phyloP scores from a whole-genome alignment of 2,797 vertebrate species.

The Setipinna tenuifilis region DNA sequence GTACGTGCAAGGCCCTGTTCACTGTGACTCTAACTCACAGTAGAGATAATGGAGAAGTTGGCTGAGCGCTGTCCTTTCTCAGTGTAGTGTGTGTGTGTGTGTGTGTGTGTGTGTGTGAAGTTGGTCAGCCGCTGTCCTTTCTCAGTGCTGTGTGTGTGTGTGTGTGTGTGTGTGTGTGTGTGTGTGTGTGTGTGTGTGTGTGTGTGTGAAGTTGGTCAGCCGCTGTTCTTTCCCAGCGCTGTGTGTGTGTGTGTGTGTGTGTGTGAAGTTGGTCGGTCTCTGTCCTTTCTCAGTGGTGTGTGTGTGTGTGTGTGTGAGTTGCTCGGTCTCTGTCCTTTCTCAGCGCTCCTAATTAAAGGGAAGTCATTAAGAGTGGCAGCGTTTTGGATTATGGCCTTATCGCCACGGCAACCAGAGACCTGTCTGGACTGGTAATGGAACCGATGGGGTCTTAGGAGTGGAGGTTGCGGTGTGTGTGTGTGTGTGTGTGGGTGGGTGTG shows the following conservation, averaged over 20 bases:
- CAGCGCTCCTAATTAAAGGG: slow-evolving; percentile 70
- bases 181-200: no score
- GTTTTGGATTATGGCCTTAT: slow-evolving; percentile 79
- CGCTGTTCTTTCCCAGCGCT: not conserved
- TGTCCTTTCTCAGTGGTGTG: no score
- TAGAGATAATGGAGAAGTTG: no score
- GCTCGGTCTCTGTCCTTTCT: slow-evolving; percentile 65
- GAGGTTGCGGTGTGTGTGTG: slow-evolving; percentile 49
- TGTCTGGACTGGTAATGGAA: slow-evolving; percentile 71
- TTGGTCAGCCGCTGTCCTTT: not conserved
- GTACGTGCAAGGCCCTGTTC: no score
- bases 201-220: not conserved
- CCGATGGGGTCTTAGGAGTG: slow-evolving; percentile 50
- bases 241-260: no score
- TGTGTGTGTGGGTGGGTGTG: no score
- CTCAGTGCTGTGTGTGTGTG: no score
- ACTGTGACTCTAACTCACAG: no score
- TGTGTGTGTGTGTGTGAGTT: slow-evolving; percentile 28
- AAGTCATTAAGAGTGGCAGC: slow-evolving; percentile 79
- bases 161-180: no score
- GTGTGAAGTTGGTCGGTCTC: not conserved
- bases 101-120: not conserved
- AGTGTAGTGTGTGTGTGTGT: no score
- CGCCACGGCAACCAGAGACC: slow-evolving; percentile 72
- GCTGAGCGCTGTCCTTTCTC: no score